phyloP scores from a whole-genome alignment of 1,140 invertebrate species.

The Drosophila leontia region DNA sequence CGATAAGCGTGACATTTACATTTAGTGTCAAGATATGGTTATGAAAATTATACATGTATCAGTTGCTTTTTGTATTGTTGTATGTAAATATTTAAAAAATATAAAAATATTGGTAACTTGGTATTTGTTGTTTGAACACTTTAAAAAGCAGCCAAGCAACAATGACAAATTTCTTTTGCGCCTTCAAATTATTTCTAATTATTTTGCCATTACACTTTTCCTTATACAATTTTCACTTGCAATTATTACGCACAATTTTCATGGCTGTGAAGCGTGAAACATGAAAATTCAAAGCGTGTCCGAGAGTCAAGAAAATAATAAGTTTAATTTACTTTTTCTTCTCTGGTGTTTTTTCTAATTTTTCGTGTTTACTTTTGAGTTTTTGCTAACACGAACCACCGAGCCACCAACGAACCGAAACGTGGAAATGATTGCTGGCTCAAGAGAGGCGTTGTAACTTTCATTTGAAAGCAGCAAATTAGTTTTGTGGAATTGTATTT shows the following conservation, averaged over 20 bases:
- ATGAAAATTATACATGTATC: no score
- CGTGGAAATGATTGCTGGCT: conserved; percentile 6
- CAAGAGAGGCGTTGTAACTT: conserved; percentile 35
- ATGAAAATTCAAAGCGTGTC: conserved; percentile 32
- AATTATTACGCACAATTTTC: conserved; percentile 42
- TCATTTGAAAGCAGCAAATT: conserved; percentile 69
- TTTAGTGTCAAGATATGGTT: conserved; percentile 10
- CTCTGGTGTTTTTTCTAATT: conserved; percentile 28
- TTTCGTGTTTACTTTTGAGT: conserved; percentile 34
- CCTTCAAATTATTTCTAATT: conserved; percentile 18
- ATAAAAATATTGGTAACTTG: neutral
- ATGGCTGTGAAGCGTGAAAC: conserved; percentile 38
- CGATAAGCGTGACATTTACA: conserved; percentile 32
- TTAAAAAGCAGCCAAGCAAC: neutral
- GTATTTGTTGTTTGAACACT: neutral
- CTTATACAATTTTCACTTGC: conserved; percentile 1
- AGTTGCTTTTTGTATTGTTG: neutral
- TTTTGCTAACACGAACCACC: conserved; percentile 24
- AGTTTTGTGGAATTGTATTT: conserved; percentile 6
- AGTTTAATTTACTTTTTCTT: conserved; percentile 33
- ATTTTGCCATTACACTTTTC: conserved; percentile 19
- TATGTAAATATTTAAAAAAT: neutral
- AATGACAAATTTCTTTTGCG: conserved; percentile 8
- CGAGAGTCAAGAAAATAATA: conserved; percentile 38
- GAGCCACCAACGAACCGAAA: conserved; percentile 25